phyloP scores from a whole-genome alignment of 1,140 invertebrate species.

The Drepana arcuata region DNA sequence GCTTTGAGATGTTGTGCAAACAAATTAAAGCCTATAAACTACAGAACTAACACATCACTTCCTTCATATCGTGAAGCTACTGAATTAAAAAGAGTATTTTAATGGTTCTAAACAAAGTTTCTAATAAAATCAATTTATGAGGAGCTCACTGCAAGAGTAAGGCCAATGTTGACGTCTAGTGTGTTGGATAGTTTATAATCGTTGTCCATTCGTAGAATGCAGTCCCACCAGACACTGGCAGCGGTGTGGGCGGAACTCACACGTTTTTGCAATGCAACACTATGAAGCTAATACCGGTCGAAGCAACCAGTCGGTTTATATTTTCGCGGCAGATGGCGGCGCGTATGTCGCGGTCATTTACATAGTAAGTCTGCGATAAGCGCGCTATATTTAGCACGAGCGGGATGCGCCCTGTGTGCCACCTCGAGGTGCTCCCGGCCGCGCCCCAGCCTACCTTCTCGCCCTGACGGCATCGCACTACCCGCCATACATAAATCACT shows the following conservation, averaged over 20 bases:
- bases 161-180: too few species aligned
- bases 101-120: too few species aligned
- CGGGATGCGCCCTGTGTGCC: constrained; percentile 39
- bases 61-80: too few species aligned
- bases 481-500: too few species aligned
- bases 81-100: too few species aligned
- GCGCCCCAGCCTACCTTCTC: constrained; percentile 6
- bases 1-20: too few species aligned
- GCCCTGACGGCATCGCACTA: constrained; percentile 1
- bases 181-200: too few species aligned
- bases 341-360: constrained; percentile 62
- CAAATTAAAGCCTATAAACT: too few species aligned
- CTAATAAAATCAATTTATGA: too few species aligned
- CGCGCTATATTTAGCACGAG: constrained; percentile 62
- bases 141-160: too few species aligned
- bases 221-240: neutral
- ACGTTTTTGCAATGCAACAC: constrained; percentile 33
- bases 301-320: constrained; percentile 31
- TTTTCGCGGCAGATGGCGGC: constrained; percentile 53
- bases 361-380: constrained; percentile 66
- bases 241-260: constrained; percentile 34
- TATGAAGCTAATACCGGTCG: constrained; percentile 27
- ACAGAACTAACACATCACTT: too few species aligned
- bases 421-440: constrained; percentile 41
- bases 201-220: too few species aligned